A percentile compares a stretch with the other conserved stretches of the same genome.
phyloP scores from a whole-genome alignment of 2,888 invertebrate genomes.

The Pherbina coryleti region DNA sequence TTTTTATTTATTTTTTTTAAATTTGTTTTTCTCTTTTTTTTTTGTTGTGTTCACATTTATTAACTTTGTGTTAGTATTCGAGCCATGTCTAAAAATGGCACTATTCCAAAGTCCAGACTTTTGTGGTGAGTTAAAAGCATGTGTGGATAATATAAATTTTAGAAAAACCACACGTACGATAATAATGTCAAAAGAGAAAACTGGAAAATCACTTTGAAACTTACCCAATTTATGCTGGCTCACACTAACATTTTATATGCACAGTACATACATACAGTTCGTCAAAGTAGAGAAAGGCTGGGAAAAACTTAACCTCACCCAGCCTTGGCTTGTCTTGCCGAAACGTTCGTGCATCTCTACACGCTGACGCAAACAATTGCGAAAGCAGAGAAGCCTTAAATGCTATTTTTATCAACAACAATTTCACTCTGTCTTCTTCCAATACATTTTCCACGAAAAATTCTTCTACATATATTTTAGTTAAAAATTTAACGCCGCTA shows the following conservation, averaged over 20 bases:
- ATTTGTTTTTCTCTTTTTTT: too few relatives aligned
- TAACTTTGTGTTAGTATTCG: too few relatives aligned
- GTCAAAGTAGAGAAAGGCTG: neutral
- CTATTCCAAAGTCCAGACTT: neutral
- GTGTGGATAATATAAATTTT: neutral
- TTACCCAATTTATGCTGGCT: neutral
- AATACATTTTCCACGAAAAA: neutral
- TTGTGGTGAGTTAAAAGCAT: neutral
- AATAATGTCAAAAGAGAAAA: conserved; percentile 12
- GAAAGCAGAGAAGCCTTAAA: conserved; percentile 5
- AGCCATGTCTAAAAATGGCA: neutral
- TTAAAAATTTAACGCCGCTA: neutral
- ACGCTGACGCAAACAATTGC: conserved; percentile 19
- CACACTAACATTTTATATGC: neutral
- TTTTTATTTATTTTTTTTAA: too few relatives aligned
- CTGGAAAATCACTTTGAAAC: conserved; percentile 23
- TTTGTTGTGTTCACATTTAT: too few relatives aligned
- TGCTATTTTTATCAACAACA: neutral
- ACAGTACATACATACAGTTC: neutral
- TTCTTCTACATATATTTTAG: neutral
- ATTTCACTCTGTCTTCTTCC: neutral
- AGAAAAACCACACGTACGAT: neutral
- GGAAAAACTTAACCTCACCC: neutral
- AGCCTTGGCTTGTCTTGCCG: neutral
- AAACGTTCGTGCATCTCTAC: too few relatives aligned